phyloP scores from a whole-genome alignment of 2,888 invertebrate genomes.

The Morpho deidamia region DNA sequence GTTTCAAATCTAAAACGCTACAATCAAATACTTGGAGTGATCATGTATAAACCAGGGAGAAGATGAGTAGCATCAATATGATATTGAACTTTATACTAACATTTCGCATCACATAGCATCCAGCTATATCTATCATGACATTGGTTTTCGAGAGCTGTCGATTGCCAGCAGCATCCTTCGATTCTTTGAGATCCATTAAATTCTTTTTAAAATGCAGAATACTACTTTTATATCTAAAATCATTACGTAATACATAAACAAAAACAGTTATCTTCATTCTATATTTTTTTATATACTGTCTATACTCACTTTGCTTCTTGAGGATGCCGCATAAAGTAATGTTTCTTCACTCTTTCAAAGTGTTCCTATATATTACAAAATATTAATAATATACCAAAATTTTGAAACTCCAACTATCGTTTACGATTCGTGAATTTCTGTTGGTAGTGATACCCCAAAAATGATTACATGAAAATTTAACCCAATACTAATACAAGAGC shows the following conservation, averaged over 20 bases:
- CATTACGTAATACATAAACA: not conserved
- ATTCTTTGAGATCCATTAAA: conserved; percentile 45
- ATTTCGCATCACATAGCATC: conserved; percentile 59
- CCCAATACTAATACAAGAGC: no score
- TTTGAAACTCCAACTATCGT: no score
- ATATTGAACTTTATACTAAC: conserved; percentile 31
- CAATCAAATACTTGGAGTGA: no score
- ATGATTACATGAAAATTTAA: no score
- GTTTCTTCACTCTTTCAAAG: conserved; percentile 35
- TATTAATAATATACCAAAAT: not conserved
- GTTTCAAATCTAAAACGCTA: no score
- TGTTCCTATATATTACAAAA: conserved; percentile 30
- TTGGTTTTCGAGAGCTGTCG: conserved; percentile 42
- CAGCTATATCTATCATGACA: conserved; percentile 53
- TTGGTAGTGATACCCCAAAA: no score
- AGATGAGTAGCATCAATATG: no score
- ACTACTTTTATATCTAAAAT: conserved; percentile 52
- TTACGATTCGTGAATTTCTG: no score
- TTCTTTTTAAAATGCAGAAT: conserved; percentile 55
- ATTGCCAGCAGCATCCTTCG: conserved; percentile 37
- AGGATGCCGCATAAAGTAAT: conserved; percentile 38
- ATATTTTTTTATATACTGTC: not conserved
- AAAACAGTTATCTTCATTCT: not conserved
- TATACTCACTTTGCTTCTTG: conserved; percentile 40
- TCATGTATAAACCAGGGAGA: no score